Base-by-base conservation (phyloP, 2,888 invertebrate species). In the Yponomeuta malinellus region DNA sequence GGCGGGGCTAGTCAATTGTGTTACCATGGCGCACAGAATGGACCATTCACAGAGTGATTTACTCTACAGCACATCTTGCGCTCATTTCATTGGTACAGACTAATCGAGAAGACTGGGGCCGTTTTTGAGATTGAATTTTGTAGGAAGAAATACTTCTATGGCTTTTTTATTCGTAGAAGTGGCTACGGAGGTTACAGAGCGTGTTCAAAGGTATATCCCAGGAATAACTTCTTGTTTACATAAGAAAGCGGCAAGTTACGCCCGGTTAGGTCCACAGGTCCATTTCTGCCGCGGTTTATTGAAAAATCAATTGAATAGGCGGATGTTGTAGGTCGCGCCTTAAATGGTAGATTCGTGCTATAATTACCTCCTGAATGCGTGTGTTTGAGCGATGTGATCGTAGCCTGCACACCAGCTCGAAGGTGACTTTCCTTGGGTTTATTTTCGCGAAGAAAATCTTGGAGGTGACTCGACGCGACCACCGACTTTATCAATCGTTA, bases 221-320 rank as follows among this genome's bases (percentile, higher is more conserved):
- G 31, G 10, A 10, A 64, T 2, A 64, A 23, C 64, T 23, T 64
- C n/a, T 29, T 64, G 64, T 64, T 64, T 64, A 64, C 64, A 64
- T 23, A 31, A 15, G 15, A 15, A 59, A 59, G 15, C 15, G 52
- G 15, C 52, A 15, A 59, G 52, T 59, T 59, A 59, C 52, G 52
- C 15, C 52, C 8, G 15, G 52, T 9, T 59, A 12, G 73, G 73
- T 75, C 75, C 73, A 78, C 71, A 76, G 71, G 65, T 72, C 80
- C 83, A 81, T 84, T 85, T 83, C 83, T 76, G 74, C 74, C 75
- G 75, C 72, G 72, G 78, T 85, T 83, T 83, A 83, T 80, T 75
- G 83, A 85, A 88, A 88, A 88, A 87, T 88, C 88, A 85, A 88
- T 88, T 86, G 76, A 63, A 75, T 72, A 68, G 72, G 71, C 69